Conservation (phyloP, 2,888 invertebrate genomes). For the Marasmarcha lunaedactyla region DNA sequence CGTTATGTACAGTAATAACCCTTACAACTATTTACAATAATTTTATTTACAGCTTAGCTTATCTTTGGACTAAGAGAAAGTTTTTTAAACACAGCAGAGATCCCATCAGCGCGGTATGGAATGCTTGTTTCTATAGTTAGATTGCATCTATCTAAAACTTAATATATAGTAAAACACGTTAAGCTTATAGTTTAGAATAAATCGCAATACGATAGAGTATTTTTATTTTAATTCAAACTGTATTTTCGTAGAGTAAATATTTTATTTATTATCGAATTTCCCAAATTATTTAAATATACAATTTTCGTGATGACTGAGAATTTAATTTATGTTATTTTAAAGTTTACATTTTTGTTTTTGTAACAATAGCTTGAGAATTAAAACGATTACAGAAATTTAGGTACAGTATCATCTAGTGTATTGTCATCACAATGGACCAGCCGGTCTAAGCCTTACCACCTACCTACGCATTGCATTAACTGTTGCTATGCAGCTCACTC, state of each 20-base stretch:
- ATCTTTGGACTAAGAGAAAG: conserved; percentile 54
- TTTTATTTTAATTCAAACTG: no score
- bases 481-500: no score
- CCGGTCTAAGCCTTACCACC: conserved; percentile 5
- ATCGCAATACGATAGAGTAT: no score
- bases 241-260: no score
- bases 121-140: conserved; percentile 61
- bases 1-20: conserved; percentile 46
- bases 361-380: no score
- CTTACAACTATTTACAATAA: conserved; percentile 23
- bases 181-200: conserved; percentile 29
- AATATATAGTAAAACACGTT: conserved; percentile 30
- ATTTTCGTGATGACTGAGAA: no score
- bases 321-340: no score
- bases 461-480: no score
- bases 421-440: conserved; percentile 38
- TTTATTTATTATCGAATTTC: no score
- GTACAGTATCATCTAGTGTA: conserved; percentile 24
- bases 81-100: conserved; percentile 65
- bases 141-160: conserved; percentile 59
- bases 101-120: conserved; percentile 64
- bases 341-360: no score
- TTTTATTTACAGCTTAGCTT: conserved; percentile 43
- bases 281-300: no score
- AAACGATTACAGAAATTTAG: conserved; percentile 5